phyloP scores from a whole-genome alignment of 2,113 vertebrate species.

The Melozone crissalis region DNA sequence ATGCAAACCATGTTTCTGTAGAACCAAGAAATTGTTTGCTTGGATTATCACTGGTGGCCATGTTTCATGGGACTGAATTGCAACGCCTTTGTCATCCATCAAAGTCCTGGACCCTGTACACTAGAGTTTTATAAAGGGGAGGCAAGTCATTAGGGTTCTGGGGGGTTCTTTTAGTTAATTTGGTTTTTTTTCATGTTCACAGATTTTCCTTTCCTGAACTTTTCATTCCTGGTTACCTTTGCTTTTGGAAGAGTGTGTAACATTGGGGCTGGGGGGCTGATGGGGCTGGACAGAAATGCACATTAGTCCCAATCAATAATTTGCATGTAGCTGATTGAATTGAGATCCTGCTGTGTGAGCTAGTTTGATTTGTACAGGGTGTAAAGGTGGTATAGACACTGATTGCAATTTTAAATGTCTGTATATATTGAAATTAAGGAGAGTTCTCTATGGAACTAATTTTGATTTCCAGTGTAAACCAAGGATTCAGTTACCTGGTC shows the following conservation, averaged over 20 bases:
- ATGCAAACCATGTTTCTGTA: not conserved
- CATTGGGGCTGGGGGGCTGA: not conserved
- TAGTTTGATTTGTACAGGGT: not conserved
- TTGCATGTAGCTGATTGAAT: not conserved
- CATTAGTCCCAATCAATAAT: not conserved
- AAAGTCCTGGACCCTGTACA: not conserved
- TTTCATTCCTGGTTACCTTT: not conserved
- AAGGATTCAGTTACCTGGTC: not conserved
- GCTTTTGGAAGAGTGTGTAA: not conserved
- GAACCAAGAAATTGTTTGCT: not conserved
- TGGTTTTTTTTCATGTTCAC: too few relatives aligned
- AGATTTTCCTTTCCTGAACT: not conserved
- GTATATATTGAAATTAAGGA: not conserved
- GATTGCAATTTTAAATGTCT: not conserved
- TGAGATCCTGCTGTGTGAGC: not conserved
- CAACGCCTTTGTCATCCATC: not conserved
- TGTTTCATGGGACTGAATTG: not conserved
- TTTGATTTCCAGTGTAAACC: not conserved
- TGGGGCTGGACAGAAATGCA: not conserved
- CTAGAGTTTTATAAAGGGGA: not conserved
- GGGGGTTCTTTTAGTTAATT: too few relatives aligned
- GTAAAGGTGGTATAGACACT: not conserved
- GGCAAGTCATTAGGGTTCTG: too few relatives aligned
- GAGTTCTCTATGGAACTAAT: not conserved
- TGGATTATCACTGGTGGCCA: not conserved